Percentiles rank a stretch among this genome's conserved stretches.
These are phyloP conservation scores for Indicator maculatus DNA, from an alignment of 2,113 vertebrate genomes.

Conservation along the genomic window DNA sequence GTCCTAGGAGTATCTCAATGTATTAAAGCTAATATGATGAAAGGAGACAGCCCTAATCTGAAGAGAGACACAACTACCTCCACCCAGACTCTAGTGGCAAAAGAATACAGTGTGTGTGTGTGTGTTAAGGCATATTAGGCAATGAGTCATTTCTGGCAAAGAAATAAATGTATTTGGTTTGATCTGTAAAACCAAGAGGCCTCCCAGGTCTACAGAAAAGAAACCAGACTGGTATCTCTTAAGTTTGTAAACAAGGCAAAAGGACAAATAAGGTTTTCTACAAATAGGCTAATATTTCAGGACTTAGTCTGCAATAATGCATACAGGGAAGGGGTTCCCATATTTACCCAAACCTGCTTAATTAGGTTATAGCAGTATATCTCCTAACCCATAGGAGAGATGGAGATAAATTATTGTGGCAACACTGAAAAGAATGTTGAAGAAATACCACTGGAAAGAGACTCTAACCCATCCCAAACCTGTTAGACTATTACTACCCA, in stretches of 20 bases:
- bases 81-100: not conserved
- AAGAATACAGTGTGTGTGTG: not conserved
- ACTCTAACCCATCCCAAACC: not conserved
- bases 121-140: not conserved
- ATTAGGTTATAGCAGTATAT: not conserved
- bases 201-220: not conserved
- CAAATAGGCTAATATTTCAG: not conserved
- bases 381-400: not conserved
- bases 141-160: constrained; percentile 14
- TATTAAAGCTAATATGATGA: constrained; percentile 1
- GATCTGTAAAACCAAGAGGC: not conserved
- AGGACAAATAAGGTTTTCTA: not conserved
- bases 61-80: not conserved
- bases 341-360: not conserved
- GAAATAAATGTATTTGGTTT: not conserved
- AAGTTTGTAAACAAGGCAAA: not conserved
- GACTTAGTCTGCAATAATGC: not conserved
- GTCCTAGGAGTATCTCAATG: not conserved
- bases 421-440: not conserved
- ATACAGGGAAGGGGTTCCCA: not conserved
- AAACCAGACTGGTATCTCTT: not conserved
- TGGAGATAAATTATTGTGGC: not conserved
- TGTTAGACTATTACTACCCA: not conserved
- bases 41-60: constrained; percentile 5
- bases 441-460: not conserved